phyloP scores from a whole-genome alignment of 1,140 invertebrate genomes.

The Dendroctonus valens region DNA sequence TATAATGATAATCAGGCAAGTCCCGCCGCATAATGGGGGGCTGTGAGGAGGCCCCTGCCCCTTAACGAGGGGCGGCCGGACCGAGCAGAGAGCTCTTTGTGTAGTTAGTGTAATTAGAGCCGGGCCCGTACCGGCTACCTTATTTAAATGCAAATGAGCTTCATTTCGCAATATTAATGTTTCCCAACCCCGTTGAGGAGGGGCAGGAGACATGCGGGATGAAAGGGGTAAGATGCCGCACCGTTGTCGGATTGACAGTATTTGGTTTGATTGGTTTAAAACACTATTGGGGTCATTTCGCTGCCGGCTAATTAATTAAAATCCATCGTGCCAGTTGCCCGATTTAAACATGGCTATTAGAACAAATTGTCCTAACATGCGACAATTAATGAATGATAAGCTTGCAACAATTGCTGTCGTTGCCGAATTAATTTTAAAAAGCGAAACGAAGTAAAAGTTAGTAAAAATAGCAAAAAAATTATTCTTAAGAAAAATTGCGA shows the following conservation, averaged over 20 bases:
- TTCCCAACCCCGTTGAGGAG: slow-evolving; percentile 56
- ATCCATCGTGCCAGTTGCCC: no score
- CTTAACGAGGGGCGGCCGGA: slow-evolving; percentile 45
- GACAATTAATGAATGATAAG: no score
- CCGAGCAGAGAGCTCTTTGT: slow-evolving; percentile 51
- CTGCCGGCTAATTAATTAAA: no score
- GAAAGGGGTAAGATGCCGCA: slow-evolving; percentile 32
- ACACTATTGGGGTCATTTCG: no score
- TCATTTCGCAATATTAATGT: slow-evolving; percentile 85
- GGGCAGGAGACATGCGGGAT: slow-evolving; percentile 11
- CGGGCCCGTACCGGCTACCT: slow-evolving; percentile 59
- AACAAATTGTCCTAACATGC: no score
- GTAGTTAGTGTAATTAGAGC: slow-evolving; percentile 53
- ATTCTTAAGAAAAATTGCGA: no score
- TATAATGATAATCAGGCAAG: slow-evolving; percentile 48
- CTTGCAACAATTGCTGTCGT: no score
- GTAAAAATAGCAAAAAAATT: no score
- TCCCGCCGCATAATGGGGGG: slow-evolving; percentile 42
- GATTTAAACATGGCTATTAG: no score
- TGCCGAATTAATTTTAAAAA: no score
- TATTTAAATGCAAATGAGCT: slow-evolving; percentile 87
- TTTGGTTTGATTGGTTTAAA: neutral
- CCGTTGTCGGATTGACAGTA: slow-evolving; percentile 18
- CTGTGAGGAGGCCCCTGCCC: slow-evolving; percentile 6
- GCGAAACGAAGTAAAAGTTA: no score